phyloP scores from a whole-genome alignment of 2,797 vertebrate species.

The Mormyrops boulengeri region DNA sequence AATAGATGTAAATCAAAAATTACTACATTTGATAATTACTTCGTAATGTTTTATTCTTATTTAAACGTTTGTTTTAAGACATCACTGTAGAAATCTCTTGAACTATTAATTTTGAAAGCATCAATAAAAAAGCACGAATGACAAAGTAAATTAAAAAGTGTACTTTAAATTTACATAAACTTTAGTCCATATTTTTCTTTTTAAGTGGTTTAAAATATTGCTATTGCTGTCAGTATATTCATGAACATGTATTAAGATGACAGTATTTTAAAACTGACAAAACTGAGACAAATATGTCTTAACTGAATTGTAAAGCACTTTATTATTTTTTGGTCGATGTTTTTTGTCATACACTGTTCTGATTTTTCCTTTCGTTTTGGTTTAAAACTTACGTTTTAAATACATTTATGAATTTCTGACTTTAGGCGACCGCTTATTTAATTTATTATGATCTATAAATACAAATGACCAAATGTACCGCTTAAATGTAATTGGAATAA shows the following conservation, averaged over 20 bases:
- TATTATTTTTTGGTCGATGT: not conserved
- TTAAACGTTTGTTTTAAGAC: not conserved
- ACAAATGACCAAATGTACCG: not conserved
- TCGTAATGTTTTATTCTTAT: not conserved
- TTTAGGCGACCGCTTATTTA: not conserved
- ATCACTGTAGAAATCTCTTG: not conserved
- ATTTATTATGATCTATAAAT: not conserved
- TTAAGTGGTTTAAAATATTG: not conserved
- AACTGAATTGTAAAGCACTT: not conserved
- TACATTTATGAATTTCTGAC: not conserved
- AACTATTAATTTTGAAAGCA: not conserved
- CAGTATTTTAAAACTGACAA: not conserved
- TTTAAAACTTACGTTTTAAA: not conserved
- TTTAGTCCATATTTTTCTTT: not conserved
- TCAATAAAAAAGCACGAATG: not conserved
- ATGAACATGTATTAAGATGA: not conserved
- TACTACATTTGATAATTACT: not conserved
- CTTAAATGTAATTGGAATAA: conserved; percentile 7
- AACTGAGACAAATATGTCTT: not conserved
- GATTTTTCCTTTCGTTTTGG: not conserved
- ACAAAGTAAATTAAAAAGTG: not conserved
- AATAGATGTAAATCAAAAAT: not conserved
- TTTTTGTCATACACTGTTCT: not conserved
- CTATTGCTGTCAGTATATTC: not conserved
- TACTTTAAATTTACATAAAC: not conserved